Evolutionary conservation across 2,113 vertebrate species (phyloP), one percentile per base, ranked within the genome.

Genomic region (Rhipidura dahli): DNA sequence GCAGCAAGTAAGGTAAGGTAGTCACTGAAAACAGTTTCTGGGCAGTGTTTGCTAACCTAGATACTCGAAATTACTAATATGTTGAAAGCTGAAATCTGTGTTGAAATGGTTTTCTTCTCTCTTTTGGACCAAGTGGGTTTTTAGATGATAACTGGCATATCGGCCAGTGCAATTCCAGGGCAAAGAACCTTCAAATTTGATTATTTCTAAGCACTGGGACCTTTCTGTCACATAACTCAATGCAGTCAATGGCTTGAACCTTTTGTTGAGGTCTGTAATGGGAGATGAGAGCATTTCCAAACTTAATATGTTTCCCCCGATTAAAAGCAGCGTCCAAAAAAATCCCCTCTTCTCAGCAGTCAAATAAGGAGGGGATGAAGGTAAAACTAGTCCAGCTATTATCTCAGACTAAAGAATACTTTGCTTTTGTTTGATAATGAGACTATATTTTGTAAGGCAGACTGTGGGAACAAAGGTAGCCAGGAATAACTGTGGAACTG

Each of bases 71-170:
- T 72, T 57, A 80, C 39, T 72, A 96, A 56, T 83, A 33, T 39
- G 63, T 82, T 91, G 86, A 69, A 92, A 93, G 87, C 49, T 95
- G 93, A 96, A 91, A 56, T 83, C 44, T 14, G 20, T 83, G 59
- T 60, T 7, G 21, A 83, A 94, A 75, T 87, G 31, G 21, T 91
- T 96, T 91, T 78, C 31, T 59, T 83, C 56, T 81, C 18, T 76
- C 26, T 94, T 80, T 78, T 81, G 21, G 14, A 37, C 4, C 15
- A 92, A 88, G 69, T 78, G 10, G 8, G 1, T 18, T 5, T 78
- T 87, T 60, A 39, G 88, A 79, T 96, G 17, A 72, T 96, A 82
- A 92, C 47, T 14, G 15, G 65, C 44, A 7, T 93, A 85, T 84
- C 2, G 7, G 17, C 59, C 59, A 83, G 35, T 89, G 81, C 81